Evolutionary conservation across 2,888 invertebrate genomes (phyloP).

Genomic region (Hololepta plana): DNA sequence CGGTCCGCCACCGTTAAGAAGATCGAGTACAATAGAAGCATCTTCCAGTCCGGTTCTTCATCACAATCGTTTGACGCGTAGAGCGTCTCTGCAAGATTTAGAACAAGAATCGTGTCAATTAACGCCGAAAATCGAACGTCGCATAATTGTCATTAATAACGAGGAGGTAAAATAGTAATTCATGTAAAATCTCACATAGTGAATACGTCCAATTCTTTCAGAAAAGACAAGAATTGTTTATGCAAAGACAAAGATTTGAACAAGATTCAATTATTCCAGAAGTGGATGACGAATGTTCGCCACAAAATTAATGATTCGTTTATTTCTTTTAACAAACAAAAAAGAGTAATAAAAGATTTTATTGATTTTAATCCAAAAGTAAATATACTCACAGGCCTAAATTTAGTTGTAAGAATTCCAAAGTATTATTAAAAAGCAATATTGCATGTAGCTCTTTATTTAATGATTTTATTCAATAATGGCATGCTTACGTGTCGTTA

Average conservation of each 20-base stretch:
- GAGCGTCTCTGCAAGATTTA: slow-evolving; percentile 62
- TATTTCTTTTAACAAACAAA: no score
- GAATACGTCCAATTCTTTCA: slow-evolving; percentile 18
- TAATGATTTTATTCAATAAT: no score
- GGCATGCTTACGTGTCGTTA: no score
- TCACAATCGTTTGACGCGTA: slow-evolving; percentile 34
- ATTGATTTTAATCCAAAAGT: no score
- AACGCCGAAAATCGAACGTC: slow-evolving; percentile 63
- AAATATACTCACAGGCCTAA: no score
- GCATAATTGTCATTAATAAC: slow-evolving; percentile 56
- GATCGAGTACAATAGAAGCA: slow-evolving; percentile 27
- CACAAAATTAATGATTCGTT: slow-evolving; percentile 28
- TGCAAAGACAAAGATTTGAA: slow-evolving; percentile 42
- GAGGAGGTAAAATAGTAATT: slow-evolving; percentile 42
- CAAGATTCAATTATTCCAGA: slow-evolving; percentile 53
- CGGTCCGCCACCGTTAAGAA: slow-evolving; percentile 50
- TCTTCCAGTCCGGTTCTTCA: slow-evolving; percentile 10
- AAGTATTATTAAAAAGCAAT: no score
- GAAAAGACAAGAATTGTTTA: slow-evolving; percentile 38
- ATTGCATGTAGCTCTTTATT: no score
- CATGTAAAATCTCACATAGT: not conserved
- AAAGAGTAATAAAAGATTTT: no score
- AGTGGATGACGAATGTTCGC: slow-evolving; percentile 45
- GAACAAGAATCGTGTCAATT: slow-evolving; percentile 68
- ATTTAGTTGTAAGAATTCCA: no score